Percentiles rank a stretch among this genome's conserved stretches.
Evolutionary conservation across 1,140 invertebrate species (phyloP).

Genomic region (Brachystomella parvula): DNA sequence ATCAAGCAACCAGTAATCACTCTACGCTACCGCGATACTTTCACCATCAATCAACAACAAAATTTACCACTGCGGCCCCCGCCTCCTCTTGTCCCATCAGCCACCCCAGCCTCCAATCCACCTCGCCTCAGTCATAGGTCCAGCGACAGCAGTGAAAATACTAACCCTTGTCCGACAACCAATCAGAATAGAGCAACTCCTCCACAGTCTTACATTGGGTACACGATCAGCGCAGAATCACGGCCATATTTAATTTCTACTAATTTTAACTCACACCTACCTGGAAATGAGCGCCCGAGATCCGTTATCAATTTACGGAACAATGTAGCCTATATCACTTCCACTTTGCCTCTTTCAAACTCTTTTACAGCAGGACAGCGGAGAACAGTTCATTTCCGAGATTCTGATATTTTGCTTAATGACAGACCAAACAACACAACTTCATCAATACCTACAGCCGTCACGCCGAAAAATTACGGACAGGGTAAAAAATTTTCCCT

Average conservation of each 20-base stretch:
- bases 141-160: neutral
- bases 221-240: neutral
- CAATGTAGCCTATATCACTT: conserved; percentile 4
- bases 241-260: neutral
- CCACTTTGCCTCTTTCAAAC: neutral
- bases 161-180: neutral
- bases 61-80: too few species aligned
- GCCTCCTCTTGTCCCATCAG: too few species aligned
- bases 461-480: too few species aligned
- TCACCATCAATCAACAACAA: neutral
- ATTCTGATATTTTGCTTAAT: neutral
- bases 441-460: too few species aligned
- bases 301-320: neutral
- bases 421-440: too few species aligned
- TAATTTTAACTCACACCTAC: neutral
- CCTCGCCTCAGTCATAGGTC: neutral
- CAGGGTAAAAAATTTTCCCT: too few species aligned
- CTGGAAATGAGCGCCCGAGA: neutral
- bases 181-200: neutral
- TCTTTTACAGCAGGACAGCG: neutral
- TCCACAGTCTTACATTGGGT: neutral
- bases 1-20: neutral
- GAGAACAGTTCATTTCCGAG: neutral
- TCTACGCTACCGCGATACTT: neutral
- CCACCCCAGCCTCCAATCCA: too few species aligned